Base-by-base conservation (phyloP, 2,797 vertebrate species). In the Eulemur mongoz region DNA sequence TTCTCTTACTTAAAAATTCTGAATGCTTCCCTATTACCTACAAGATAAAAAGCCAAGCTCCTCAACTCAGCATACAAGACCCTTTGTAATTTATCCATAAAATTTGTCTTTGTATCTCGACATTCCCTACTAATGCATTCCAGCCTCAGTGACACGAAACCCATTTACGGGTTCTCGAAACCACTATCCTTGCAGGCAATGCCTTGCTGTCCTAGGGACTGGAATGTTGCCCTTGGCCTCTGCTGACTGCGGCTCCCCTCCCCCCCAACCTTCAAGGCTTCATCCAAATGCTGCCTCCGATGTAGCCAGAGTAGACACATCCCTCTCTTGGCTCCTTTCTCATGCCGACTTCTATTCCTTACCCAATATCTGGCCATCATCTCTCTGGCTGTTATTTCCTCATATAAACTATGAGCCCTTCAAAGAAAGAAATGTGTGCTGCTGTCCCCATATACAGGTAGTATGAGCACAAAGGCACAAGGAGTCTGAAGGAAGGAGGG, bases 1-100 rank as follows among this genome's bases (percentile, higher is more conserved):
- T 90, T 94, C 54, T 88, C 43, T 91, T 82, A 79, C n/a, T 80
- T 85, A 83, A 93, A 94, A 70, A 81, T 91, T 89, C 43, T 52
- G 40, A 65, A 63, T 89, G 52, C 35, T 48, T 96, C 80, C 65
- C 72, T 76, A 4, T 61, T 75, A 70, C 23, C 15, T 91, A 48
- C n/a, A 84, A 93, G 84, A 89, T 76, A 86, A 93, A 96, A 87
- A 70, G 8, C 32, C 54, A 83, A 90, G 67, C 27, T 75, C 6
- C 50, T 92, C 75, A 23, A 13, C 45, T 87, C 17, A 52, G 59
- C 61, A 7, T 40, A 72, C 1, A 13, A 54, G 23, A 22, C 17
- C 32, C n/a, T 89, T 93, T n/a, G 48, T 79, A 83, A 88, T 84
- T 78, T 93, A 48, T 57, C 79, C n/a, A 25, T 69, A 52, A 81